Conservation (phyloP, 2,888 invertebrate genomes). For the Pemphredon lugubris region DNA sequence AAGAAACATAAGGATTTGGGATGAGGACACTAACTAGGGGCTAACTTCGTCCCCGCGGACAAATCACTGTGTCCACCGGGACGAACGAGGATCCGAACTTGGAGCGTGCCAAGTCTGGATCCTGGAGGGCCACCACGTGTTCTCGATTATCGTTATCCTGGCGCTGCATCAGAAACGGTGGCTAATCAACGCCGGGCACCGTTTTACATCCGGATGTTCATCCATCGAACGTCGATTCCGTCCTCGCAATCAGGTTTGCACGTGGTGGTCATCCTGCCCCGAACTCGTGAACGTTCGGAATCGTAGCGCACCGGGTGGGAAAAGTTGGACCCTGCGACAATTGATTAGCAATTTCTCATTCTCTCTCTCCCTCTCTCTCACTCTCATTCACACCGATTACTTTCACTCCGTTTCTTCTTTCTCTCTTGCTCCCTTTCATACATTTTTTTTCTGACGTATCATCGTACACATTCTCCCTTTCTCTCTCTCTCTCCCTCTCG, state of each 20-base stretch:
- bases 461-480: constrained; percentile 44
- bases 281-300: constrained; percentile 50
- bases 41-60: constrained; percentile 72
- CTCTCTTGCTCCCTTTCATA: constrained; percentile 51
- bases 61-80: constrained; percentile 70
- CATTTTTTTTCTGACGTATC: constrained; percentile 31
- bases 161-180: constrained; percentile 3
- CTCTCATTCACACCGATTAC: constrained; percentile 21
- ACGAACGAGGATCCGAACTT: constrained; percentile 65
- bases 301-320: constrained; percentile 63
- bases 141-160: constrained; percentile 25
- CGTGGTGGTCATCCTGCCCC: constrained; percentile 57
- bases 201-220: background rate
- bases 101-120: constrained; percentile 41
- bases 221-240: constrained; percentile 2
- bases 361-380: constrained; percentile 17
- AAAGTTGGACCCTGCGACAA: constrained; percentile 55
- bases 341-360: constrained; percentile 48
- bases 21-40: constrained; percentile 40
- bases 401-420: constrained; percentile 51
- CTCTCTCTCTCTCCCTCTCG: constrained; percentile 29
- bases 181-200: background rate
- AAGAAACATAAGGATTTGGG: constrained; percentile 36
- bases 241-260: constrained; percentile 38
- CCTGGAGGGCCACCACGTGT: constrained; percentile 43